Percentiles rank a stretch among this genome's conserved stretches.
Conservation (phyloP, 2,113 vertebrate genomes). For the Thinocorus orbignyianus region DNA sequence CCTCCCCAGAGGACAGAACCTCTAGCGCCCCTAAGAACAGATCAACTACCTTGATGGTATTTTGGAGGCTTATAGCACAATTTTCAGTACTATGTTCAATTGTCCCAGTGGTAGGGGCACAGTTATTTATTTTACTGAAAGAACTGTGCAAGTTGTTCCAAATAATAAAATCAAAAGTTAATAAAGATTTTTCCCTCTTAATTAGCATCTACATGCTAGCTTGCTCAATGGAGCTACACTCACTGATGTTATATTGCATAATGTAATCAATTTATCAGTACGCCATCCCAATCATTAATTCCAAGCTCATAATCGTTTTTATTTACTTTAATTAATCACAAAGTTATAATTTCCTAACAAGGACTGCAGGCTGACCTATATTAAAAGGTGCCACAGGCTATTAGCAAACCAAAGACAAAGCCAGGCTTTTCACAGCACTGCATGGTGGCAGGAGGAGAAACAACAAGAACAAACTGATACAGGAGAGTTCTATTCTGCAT, state of each 20-base stretch:
- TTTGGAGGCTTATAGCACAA: neutral
- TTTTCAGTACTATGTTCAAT: neutral
- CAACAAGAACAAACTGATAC: neutral
- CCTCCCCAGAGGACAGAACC: neutral
- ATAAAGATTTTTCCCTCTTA: conserved; percentile 42
- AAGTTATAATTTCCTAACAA: conserved; percentile 26
- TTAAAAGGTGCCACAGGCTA: conserved; percentile 11
- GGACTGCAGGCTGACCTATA: conserved; percentile 25
- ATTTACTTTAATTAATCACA: conserved; percentile 36
- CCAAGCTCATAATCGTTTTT: neutral
- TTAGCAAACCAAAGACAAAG: neutral
- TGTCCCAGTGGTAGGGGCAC: rapidly evolving
- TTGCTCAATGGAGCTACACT: neutral
- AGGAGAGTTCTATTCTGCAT: neutral
- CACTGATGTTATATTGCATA: neutral
- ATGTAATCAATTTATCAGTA: conserved; percentile 14
- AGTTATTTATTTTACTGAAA: neutral
- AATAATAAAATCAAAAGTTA: neutral
- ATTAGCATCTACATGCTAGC: neutral
- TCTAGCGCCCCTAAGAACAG: neutral
- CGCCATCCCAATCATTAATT: neutral
- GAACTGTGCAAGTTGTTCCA: neutral
- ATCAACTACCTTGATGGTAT: neutral
- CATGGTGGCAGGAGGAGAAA: neutral
- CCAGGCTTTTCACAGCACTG: neutral